Conservation (phyloP, 2,888 invertebrate genomes). For the Biston betularia region DNA sequence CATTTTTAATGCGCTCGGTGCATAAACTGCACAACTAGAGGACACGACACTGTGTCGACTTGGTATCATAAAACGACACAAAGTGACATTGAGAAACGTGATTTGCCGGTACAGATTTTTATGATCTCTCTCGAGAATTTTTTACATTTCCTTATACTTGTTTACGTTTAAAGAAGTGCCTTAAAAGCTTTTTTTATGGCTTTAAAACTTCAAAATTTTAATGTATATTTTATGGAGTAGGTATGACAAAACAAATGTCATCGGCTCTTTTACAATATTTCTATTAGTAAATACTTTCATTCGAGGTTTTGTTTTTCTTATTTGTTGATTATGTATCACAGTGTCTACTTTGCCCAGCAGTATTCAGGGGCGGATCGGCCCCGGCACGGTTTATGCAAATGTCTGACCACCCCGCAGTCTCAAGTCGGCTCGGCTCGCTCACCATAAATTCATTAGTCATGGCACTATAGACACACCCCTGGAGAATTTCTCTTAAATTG, state of each 20-base stretch:
- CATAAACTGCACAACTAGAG: conserved; percentile 48
- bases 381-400: conserved; percentile 78
- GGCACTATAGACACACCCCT: conserved; percentile 48
- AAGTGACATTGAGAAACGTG: conserved; percentile 62
- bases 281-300: conserved; percentile 5
- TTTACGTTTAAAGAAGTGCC: conserved; percentile 43
- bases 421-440: conserved; percentile 28
- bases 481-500: conserved; percentile 39
- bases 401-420: conserved; percentile 69
- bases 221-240: conserved; percentile 31
- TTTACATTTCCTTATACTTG: conserved; percentile 43
- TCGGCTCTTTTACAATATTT: conserved; percentile 36
- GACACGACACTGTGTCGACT: conserved; percentile 48
- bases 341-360: conserved; percentile 39
- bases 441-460: conserved; percentile 57
- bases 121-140: conserved; percentile 41
- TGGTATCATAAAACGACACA: conserved; percentile 56
- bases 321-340: conserved; percentile 42
- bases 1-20: conserved; percentile 60
- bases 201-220: conserved; percentile 40
- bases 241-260: conserved; percentile 35
- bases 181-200: conserved; percentile 48
- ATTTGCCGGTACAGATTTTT: conserved; percentile 57
- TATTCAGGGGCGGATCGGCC: conserved; percentile 57
- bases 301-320: conserved; percentile 4